Conservation (phyloP, 2,797 vertebrate genomes). For the Halcyon smyrnensis region DNA sequence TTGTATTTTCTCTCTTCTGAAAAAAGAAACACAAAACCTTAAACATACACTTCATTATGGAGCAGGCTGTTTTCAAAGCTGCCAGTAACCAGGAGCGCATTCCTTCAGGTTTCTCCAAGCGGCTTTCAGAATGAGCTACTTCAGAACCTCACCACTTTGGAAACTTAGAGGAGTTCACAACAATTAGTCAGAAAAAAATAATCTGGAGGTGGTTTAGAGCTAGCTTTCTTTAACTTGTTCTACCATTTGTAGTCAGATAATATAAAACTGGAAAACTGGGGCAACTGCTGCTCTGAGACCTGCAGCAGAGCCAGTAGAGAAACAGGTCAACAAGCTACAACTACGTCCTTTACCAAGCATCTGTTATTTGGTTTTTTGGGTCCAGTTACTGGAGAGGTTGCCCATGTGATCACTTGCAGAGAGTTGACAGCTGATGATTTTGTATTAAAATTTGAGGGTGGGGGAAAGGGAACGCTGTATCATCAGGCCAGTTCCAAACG, state of each 20-base stretch:
- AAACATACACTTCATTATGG: neutral
- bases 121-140: neutral
- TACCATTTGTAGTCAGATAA: neutral
- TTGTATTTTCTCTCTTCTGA: constrained; percentile 98
- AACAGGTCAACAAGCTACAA: neutral
- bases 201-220: neutral
- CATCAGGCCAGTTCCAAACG: neutral
- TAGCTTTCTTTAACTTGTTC: neutral
- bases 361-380: neutral
- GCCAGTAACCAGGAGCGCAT: neutral
- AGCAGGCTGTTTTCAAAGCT: neutral
- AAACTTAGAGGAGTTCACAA: neutral
- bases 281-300: constrained; percentile 2
- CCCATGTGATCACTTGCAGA: neutral
- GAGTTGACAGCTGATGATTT: neutral
- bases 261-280: constrained; percentile 16
- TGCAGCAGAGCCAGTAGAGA: neutral
- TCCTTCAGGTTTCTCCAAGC: neutral
- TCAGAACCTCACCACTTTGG: neutral
- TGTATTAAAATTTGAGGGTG: neutral
- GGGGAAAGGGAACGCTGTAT: neutral
- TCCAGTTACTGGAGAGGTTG: neutral
- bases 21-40: constrained; percentile 24
- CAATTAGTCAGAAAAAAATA: neutral
- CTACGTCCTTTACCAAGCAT: neutral